Evolutionary conservation across 2,797 vertebrate genomes (phyloP), one percentile per base, ranked within the genome.

Genomic region (Notoglanidium macrostoma): DNA sequence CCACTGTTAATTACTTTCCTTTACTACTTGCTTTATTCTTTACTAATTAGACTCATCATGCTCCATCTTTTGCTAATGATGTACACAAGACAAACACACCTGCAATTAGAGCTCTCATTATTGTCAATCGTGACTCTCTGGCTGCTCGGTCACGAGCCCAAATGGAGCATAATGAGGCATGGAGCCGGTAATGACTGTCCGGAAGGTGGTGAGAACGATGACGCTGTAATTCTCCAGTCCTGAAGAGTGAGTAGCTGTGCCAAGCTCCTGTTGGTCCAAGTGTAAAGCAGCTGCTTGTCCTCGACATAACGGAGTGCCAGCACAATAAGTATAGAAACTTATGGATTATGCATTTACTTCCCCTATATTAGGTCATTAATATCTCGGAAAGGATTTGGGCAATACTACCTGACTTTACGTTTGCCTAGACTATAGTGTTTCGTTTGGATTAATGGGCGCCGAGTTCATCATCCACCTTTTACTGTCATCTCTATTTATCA

Each of bases 21-120:
- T n/a, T n/a, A n/a, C n/a, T n/a, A n/a, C n/a, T n/a, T n/a, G n/a
- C n/a, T n/a, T 61, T 40, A 57, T 40, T 35, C 32, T 54, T 61
- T 14, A 26, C 78, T 80, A 65, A 85, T 89, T 86, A 88, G 84
- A 72, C 70, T 63, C 85, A 76, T 76, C 44, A 54, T 84, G 89
- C 90, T 82, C 81, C 40, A 86, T 88, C 83, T 67, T 89, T 89
- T 89, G 51, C 87, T 89, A 90, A 92, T 89, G 88, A 83, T 70
- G 74, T 76, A 86, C 21, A 51, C 77, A 46, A 67, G 77, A 85
- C 2, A 3, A 89, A 67, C 63, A 46, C 87, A 89, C 86, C 86
- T 89, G 86, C 85, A 86, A 80, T 89, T 87, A 86, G n/a, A 44
- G 59, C 78, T 76, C 85, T 87, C 82, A 40, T 88, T 88, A 83